A percentile compares a stretch with the other conserved stretches of the same genome.
phyloP scores from a whole-genome alignment of 2,797 vertebrate genomes.

The Cygnus olor region DNA sequence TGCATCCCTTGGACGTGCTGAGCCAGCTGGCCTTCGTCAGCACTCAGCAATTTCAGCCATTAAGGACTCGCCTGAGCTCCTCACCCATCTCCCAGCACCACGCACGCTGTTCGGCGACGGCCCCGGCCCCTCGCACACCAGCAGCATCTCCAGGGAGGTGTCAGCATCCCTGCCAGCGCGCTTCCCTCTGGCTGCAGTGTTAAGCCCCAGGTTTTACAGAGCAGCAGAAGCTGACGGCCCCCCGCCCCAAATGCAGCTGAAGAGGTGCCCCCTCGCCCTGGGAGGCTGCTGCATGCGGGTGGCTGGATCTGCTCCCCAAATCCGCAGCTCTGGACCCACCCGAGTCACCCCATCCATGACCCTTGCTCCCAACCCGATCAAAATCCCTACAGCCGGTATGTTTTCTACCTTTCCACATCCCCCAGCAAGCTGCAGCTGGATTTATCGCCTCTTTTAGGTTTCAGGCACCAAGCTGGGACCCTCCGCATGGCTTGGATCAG shows the following conservation, averaged over 20 bases:
- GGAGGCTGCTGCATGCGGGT: not conserved
- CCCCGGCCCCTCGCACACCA: not conserved
- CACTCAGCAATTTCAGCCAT: not conserved
- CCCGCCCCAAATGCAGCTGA: rapidly evolving
- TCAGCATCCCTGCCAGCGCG: not conserved
- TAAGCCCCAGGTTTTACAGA: not conserved
- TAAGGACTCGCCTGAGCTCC: not conserved
- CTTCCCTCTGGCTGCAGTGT: not conserved
- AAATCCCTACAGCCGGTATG: not conserved
- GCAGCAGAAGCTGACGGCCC: not conserved
- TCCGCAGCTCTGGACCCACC: not conserved
- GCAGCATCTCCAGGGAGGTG: not conserved
- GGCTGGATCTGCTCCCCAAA: not conserved
- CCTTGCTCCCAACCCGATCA: not conserved
- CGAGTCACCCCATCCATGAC: not conserved
- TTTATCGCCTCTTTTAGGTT: not conserved
- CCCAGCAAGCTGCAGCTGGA: rapidly evolving
- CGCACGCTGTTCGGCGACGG: rapidly evolving
- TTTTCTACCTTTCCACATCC: not conserved
- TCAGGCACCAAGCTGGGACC: not conserved
- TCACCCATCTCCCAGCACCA: not conserved
- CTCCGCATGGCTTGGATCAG: not conserved
- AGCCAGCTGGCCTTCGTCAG: not conserved
- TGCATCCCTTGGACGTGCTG: not conserved
- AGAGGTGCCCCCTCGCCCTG: not conserved